These are phyloP conservation scores for Grammomys surdaster DNA, from an alignment of 2,113 vertebrate species.

Conservation along the genomic window DNA sequence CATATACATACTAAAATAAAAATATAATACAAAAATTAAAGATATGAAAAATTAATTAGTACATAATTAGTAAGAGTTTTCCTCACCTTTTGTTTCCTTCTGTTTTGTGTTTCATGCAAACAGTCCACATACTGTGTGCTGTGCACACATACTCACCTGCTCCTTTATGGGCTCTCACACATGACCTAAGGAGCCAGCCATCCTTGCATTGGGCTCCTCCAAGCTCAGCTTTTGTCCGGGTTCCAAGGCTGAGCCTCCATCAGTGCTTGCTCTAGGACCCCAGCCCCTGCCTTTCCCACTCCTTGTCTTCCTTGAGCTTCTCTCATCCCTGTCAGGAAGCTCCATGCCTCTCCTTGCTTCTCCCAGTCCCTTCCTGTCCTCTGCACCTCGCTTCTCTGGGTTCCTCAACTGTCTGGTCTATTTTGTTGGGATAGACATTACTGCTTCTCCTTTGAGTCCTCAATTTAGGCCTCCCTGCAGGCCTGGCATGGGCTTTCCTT, in stretches of 20 bases:
- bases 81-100: neutral
- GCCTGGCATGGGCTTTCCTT: neutral
- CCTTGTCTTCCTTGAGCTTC: neutral
- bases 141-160: neutral
- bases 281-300: neutral
- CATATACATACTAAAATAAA: neutral
- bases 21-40: neutral
- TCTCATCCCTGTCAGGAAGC: neutral
- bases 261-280: neutral
- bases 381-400: neutral
- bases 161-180: neutral
- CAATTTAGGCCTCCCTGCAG: neutral
- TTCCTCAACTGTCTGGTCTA: neutral
- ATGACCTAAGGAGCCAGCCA: slow-evolving; percentile 2
- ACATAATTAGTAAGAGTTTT: neutral
- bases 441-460: neutral
- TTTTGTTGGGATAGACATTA: neutral
- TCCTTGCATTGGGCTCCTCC: neutral
- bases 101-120: neutral
- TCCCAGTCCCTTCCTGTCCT: neutral
- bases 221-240: neutral
- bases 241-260: neutral
- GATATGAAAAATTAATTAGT: neutral
- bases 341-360: neutral
- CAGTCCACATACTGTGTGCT: neutral